Base-by-base conservation (phyloP, 2,797 vertebrate genomes). In the Mastacembelus armatus region DNA sequence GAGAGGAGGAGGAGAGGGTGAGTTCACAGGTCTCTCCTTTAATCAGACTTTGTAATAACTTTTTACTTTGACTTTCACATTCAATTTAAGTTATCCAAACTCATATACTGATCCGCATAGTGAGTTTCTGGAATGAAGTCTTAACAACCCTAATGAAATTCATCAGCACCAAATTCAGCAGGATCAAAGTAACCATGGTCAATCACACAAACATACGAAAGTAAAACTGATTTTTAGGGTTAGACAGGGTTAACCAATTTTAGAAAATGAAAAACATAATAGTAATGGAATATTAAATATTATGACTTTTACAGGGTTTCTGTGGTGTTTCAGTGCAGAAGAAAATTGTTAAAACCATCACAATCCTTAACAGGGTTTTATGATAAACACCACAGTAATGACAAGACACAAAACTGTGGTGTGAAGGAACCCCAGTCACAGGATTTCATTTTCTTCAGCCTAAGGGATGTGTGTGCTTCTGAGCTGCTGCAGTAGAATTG, bases 1-100 rank as follows among this genome's bases (percentile, higher is more conserved):
- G 97, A 77, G 96, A 95, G 7, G 96, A 99, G 72, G 97, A 98
- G 86, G 96, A 98, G 83, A 91, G 95, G 95, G 97, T 98, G 88
- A 97, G 96, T 93, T 49, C 35, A 35, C 14, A 15, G 14, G 4
- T 35, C 11, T 39, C 16, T 9, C 7, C 16, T 38, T 1, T 39
- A 8, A 39, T 18, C 18, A 10, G 5, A 36, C 16, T 24, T 27
- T 47, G 5, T 24, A n/a, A 71, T 29, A 10, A 32, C 18, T 22
- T 19, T 56, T 30, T 24, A 4, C 10, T 19, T 19, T 29, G 10
- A 5, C 19, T 26, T 35, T 32, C 12, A 36, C 33, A 40, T 22
- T 48, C 7, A 24, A n/a, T 73, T 62, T 5, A 36, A 57, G n/a
- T 27, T 0, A 47, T 33, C 30, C 24, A 48, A 45, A 49, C 18